phyloP scores from a whole-genome alignment of 2,113 vertebrate species.

The Cephalophus harveyi region DNA sequence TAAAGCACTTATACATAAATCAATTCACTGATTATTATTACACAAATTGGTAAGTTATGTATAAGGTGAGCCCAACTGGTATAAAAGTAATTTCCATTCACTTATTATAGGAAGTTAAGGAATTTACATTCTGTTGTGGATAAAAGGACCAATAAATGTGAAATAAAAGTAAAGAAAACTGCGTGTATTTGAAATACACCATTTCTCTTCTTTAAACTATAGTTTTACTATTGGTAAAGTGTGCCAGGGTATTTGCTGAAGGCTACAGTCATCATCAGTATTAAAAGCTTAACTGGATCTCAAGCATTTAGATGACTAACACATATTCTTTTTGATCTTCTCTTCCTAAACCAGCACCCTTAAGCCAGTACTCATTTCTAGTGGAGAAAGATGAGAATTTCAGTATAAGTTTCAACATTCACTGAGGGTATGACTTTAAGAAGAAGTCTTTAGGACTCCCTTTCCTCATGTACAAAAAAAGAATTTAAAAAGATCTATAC shows the following conservation, averaged over 20 bases:
- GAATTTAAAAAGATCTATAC: neutral
- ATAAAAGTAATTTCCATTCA: neutral
- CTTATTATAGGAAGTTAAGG: neutral
- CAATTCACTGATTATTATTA: neutral
- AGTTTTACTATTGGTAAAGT: neutral
- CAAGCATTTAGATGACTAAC: neutral
- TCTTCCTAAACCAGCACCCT: neutral
- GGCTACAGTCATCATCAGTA: neutral
- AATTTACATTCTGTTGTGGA: neutral
- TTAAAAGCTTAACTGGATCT: neutral
- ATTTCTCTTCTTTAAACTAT: neutral
- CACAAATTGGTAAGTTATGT: neutral
- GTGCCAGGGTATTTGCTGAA: neutral
- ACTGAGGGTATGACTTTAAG: neutral
- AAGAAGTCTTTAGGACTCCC: neutral
- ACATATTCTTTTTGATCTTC: neutral
- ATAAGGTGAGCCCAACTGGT: neutral
- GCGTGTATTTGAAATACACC: neutral
- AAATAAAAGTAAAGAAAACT: neutral
- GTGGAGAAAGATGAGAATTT: neutral
- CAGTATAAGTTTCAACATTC: neutral
- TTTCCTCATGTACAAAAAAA: neutral
- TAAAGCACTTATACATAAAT: neutral
- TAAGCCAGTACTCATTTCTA: neutral
- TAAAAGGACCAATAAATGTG: neutral